Base-by-base conservation (phyloP, 2,888 invertebrate genomes). In the Scaptomyza caliginosa region DNA sequence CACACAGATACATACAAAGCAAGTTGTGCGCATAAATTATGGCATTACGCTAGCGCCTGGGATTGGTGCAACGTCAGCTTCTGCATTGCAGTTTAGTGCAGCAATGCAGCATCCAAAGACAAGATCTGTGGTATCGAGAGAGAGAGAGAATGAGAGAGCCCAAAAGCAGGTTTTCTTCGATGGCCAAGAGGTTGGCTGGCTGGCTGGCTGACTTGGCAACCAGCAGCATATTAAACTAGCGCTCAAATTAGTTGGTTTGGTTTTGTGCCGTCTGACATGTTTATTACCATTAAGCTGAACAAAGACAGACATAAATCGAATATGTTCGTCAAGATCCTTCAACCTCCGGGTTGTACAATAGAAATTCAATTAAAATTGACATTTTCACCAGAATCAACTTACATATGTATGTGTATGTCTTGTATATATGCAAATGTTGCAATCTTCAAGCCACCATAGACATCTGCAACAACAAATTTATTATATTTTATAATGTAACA, bases 341-440 rank as follows among this genome's bases (percentile, higher is more conserved):
- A 34, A 16, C 13, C 32, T 34, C 32, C 32, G 24, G 13, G 0
- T 34, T 6, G 7, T 64, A 67, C 74, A 72, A 80, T 87, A 85
- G 79, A 85, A 85, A 87, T 85, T 85, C 84, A 85, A 85, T 85
- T 85, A 87, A 87, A 85, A 85, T 75, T 82, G 84, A 82, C 84
- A 85, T 75, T 87, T 74, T 69, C 10, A 28, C 65, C 77, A 73
- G 34, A 34, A 65, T 78, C 77, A 87, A 82, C 71, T 64, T 71
- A 16, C 16, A 74, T 79, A 83, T 67, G 65, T 63, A 71, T 68
- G 56, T 32, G 19, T 3, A 17, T 32, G 36, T 26, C 4, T 21
- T 21, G 21, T 4, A 21, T 11, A 32, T 13, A 21, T 51, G 34
- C 43, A 63, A 52, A 60, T 42, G 40, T 49, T 51, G 26, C 71